phyloP scores from a whole-genome alignment of 1,140 invertebrate genomes.

The Amphibalanus amphitrite region DNA sequence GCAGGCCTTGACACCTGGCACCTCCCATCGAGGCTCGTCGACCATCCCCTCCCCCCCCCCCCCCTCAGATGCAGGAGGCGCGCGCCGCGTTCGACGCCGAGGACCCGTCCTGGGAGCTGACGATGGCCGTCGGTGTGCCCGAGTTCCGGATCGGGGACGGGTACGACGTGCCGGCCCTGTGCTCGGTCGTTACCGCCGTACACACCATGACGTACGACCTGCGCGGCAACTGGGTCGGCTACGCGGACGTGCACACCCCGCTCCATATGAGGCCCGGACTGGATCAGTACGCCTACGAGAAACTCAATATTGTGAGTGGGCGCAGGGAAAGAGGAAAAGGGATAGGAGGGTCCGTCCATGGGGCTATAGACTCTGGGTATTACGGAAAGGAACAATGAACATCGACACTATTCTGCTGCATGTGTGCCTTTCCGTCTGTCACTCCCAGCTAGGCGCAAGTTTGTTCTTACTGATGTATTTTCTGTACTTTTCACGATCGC shows the following conservation, averaged over 20 bases:
- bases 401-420: too few species aligned
- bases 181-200: constrained; percentile 58
- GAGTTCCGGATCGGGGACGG: constrained; percentile 68
- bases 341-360: too few species aligned
- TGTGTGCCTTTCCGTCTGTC: too few species aligned
- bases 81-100: constrained; percentile 52
- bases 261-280: constrained; percentile 55
- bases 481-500: too few species aligned
- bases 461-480: too few species aligned
- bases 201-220: constrained; percentile 84
- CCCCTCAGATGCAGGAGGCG: constrained; percentile 30
- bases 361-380: too few species aligned
- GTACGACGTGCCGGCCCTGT: constrained; percentile 71
- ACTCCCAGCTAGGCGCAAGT: too few species aligned
- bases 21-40: too few species aligned
- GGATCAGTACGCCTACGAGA: constrained; percentile 72
- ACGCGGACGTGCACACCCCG: constrained; percentile 69
- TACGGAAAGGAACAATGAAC: too few species aligned
- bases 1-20: too few species aligned
- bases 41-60: too few species aligned
- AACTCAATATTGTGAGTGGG: constrained; percentile 64
- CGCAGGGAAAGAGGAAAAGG: too few species aligned
- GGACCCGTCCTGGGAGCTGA: constrained; percentile 62
- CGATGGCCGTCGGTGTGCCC: constrained; percentile 66
- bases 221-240: constrained; percentile 77